Conservation (phyloP, 2,113 vertebrate genomes). For the Forbesichthys agassizii region DNA sequence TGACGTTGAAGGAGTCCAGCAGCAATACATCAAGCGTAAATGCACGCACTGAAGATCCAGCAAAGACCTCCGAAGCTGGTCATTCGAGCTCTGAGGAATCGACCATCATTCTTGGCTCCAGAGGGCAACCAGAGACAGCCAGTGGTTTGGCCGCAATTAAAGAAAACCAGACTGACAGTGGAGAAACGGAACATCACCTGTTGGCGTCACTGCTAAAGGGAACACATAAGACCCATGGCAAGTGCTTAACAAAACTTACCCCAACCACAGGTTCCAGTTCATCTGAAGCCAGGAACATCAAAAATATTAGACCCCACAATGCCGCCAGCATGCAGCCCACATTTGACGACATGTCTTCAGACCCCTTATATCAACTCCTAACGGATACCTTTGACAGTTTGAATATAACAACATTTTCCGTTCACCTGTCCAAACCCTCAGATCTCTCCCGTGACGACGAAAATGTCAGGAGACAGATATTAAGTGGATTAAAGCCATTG, state of each 20-base stretch:
- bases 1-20: conserved; percentile 2
- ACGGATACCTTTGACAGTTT: conserved; percentile 35
- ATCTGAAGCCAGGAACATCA: not conserved
- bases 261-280: conserved; percentile 1
- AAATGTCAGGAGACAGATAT: conserved; percentile 14
- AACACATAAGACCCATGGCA: conserved; percentile 39
- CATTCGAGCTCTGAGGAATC: conserved; percentile 28
- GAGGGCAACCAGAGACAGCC: conserved; percentile 38
- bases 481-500: conserved; percentile 23
- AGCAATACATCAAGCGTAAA: conserved; percentile 1
- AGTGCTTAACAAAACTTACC: conserved; percentile 58
- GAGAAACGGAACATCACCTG: conserved; percentile 8
- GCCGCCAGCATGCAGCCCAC: not conserved
- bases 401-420: conserved; percentile 49
- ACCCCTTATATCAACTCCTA: conserved; percentile 42
- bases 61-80: conserved; percentile 4
- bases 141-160: not conserved
- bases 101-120: conserved; percentile 5
- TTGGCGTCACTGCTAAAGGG: conserved; percentile 30
- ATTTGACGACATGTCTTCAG: conserved; percentile 15
- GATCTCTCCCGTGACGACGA: conserved; percentile 25
- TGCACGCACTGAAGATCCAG: not conserved
- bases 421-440: conserved; percentile 41
- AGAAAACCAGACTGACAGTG: conserved; percentile 9
- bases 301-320: not conserved